Conservation (phyloP, 2,113 vertebrate species). For the Paradoxurus hermaphroditus region DNA sequence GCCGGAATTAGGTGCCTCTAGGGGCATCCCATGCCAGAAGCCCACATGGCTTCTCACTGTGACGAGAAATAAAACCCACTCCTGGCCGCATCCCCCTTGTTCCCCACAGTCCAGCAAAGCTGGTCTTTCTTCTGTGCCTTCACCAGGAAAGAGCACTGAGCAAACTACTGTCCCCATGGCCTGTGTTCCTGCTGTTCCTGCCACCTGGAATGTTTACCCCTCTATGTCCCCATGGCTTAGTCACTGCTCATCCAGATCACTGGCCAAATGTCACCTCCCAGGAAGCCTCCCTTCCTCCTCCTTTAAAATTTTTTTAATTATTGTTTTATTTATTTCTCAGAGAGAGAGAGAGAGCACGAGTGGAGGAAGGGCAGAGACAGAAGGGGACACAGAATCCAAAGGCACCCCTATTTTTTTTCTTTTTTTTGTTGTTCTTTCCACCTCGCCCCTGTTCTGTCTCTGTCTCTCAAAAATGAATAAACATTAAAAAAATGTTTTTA, state of each 20-base stretch:
- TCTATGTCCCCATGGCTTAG: rapidly evolving
- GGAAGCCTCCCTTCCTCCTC: not conserved
- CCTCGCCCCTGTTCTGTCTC: no score
- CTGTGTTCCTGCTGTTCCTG: not conserved
- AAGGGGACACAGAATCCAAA: no score
- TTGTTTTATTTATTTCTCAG: no score
- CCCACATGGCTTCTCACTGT: not conserved
- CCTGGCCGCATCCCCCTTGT: no score
- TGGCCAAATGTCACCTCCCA: not conserved
- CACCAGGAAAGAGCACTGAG: not conserved
- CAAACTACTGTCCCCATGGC: not conserved
- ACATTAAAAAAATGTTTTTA: no score
- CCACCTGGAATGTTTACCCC: not conserved
- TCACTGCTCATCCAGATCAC: not conserved
- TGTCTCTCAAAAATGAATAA: no score
- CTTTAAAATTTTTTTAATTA: not conserved
- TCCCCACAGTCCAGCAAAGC: not conserved
- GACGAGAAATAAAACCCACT: not conserved
- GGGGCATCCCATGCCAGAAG: rapidly evolving
- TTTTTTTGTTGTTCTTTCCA: no score
- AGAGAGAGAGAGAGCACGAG: no score
- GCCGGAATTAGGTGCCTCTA: not conserved
- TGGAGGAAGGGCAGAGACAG: no score
- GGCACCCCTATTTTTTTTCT: no score
- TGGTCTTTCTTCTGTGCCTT: not conserved